These are phyloP conservation scores for Prionchulus punctatus DNA, from an alignment of 2,888 invertebrate species.

Conservation along the genomic window DNA sequence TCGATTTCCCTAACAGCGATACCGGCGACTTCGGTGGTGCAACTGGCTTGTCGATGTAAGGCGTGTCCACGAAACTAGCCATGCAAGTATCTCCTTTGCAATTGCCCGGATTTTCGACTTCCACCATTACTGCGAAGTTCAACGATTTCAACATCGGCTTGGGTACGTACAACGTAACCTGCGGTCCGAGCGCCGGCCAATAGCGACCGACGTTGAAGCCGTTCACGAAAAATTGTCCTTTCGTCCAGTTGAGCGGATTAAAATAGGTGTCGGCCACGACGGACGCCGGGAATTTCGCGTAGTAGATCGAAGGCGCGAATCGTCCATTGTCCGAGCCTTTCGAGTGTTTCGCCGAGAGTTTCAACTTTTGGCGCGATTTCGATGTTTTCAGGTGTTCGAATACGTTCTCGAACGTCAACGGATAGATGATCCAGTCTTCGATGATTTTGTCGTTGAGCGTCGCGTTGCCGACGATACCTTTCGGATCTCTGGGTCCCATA, in stretches of 20 bases:
- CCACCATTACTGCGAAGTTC: constrained; percentile 6
- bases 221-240: constrained; percentile 35
- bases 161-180: constrained; percentile 36
- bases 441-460: constrained; percentile 40
- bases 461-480: constrained; percentile 29
- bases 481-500: constrained; percentile 35
- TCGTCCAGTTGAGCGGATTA: constrained; percentile 29
- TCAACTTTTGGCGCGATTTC: too few relatives aligned
- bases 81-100: too few relatives aligned
- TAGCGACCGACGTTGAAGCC: constrained; percentile 43
- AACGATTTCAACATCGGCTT: neutral
- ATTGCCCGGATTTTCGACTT: constrained; percentile 5
- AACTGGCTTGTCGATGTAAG: too few relatives aligned
- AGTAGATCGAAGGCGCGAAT: neutral
- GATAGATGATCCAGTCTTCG: constrained; percentile 46
- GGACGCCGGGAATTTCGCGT: neutral
- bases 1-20: too few relatives aligned
- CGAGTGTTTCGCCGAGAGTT: too few relatives aligned
- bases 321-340: neutral
- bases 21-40: too few relatives aligned
- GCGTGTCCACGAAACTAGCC: too few relatives aligned
- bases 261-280: constrained; percentile 28
- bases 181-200: constrained; percentile 44
- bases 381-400: neutral
- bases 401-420: constrained; percentile 13